Percentiles rank a stretch among this genome's conserved stretches.
phyloP scores from a whole-genome alignment of 2,888 invertebrate genomes.

The Nemotelus nigrinus region DNA sequence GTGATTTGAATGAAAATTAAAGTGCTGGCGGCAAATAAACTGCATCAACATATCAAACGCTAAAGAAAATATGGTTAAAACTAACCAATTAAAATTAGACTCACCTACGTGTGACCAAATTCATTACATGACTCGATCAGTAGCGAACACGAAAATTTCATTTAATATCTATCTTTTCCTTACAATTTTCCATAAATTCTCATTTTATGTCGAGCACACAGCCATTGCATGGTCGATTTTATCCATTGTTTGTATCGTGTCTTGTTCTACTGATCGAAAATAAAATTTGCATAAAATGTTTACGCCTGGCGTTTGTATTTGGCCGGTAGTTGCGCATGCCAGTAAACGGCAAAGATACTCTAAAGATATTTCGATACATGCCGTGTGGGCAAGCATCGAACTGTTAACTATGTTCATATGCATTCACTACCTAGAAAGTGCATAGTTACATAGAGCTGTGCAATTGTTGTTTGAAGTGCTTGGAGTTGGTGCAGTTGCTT shows the following conservation, averaged over 20 bases:
- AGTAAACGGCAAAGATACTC: slow-evolving; percentile 28
- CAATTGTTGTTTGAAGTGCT: neutral
- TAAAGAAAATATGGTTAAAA: too few relatives aligned
- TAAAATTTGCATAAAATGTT: slow-evolving; percentile 49
- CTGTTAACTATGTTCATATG: slow-evolving; percentile 32
- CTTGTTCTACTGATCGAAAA: slow-evolving; percentile 37
- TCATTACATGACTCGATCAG: too few relatives aligned
- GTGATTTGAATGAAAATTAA: too few relatives aligned
- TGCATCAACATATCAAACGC: too few relatives aligned
- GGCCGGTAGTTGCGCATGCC: neutral
- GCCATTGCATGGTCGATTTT: neutral
- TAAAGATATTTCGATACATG: slow-evolving; percentile 33
- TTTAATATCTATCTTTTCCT: slow-evolving; percentile 23
- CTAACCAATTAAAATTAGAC: too few relatives aligned
- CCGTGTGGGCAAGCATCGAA: slow-evolving; percentile 34
- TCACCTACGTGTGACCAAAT: too few relatives aligned
- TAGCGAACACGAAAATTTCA: neutral
- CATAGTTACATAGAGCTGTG: neutral
- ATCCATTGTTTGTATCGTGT: slow-evolving; percentile 15
- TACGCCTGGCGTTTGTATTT: slow-evolving; percentile 41
- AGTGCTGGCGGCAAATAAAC: too few relatives aligned
- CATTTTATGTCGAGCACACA: slow-evolving; percentile 26
- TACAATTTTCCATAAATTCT: slow-evolving; percentile 29
- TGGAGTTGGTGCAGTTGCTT: slow-evolving; percentile 13
- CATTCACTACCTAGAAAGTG: slow-evolving; percentile 6